Conservation (phyloP, 2,797 vertebrate species). For the Myripristis murdjan region DNA sequence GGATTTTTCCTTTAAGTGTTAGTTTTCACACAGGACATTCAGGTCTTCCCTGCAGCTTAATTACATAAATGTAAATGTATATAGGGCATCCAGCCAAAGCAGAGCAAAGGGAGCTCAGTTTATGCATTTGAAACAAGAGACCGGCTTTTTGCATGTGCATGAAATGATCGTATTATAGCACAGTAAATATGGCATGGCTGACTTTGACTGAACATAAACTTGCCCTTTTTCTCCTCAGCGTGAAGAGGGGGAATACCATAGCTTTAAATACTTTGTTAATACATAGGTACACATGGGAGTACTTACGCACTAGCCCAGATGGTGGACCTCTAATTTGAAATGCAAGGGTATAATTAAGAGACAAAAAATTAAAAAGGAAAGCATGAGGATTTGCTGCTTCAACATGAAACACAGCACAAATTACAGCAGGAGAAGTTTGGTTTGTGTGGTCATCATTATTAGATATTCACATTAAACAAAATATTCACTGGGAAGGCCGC, state of each 20-base stretch:
- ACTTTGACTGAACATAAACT: conserved; percentile 70
- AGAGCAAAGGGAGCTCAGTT: conserved; percentile 10
- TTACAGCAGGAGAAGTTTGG: conserved; percentile 81
- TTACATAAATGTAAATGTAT: conserved; percentile 30
- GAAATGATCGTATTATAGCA: conserved; percentile 65
- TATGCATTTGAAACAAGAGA: conserved; percentile 25
- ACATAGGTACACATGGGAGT: conserved; percentile 95
- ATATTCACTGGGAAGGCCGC: conserved; percentile 31
- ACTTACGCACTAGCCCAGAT: conserved; percentile 94
- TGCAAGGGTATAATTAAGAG: conserved; percentile 96
- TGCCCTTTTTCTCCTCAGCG: conserved; percentile 47
- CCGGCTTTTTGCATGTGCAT: conserved; percentile 32
- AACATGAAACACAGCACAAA: conserved; percentile 86
- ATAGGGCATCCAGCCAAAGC: conserved; percentile 9
- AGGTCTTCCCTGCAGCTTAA: conserved; percentile 7
- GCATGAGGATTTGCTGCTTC: conserved; percentile 87
- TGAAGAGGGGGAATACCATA: conserved; percentile 82
- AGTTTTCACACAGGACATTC: conserved; percentile 1
- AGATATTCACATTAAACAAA: conserved; percentile 77
- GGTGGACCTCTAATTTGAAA: conserved; percentile 95
- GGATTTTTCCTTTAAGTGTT: conserved; percentile 11
- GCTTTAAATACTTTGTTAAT: conserved; percentile 89
- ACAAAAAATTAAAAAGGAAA: conserved; percentile 95
- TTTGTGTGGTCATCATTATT: conserved; percentile 82
- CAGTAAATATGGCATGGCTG: conserved; percentile 71